phyloP scores from a whole-genome alignment of 2,113 vertebrate species.

The Xenotilapia leptura region DNA sequence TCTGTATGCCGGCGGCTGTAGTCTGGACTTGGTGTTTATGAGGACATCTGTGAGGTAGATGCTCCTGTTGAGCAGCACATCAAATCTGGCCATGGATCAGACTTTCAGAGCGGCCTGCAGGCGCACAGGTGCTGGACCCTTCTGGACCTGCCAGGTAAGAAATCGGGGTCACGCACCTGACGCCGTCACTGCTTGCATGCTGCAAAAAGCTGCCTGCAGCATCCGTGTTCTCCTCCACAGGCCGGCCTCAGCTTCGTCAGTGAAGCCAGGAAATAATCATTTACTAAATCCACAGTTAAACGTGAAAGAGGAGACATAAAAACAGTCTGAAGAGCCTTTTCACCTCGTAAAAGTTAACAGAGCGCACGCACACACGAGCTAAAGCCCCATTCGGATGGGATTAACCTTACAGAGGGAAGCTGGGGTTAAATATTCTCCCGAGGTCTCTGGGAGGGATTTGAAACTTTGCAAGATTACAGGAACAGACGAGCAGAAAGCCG shows the following conservation, averaged over 20 bases:
- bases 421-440: background rate
- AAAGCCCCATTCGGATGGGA: background rate
- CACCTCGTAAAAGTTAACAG: background rate
- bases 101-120: background rate
- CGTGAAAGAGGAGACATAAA: background rate
- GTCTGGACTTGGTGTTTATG: background rate
- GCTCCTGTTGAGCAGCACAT: background rate
- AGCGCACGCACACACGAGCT: background rate
- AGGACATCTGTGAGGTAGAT: background rate
- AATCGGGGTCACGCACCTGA: background rate
- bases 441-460: background rate
- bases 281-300: background rate
- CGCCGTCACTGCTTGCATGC: background rate
- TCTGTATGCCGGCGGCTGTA: background rate
- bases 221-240: background rate
- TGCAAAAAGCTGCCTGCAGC: background rate
- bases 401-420: background rate
- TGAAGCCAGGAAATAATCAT: background rate
- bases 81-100: background rate
- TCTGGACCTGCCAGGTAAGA: constrained; percentile 3
- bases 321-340: background rate
- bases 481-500: background rate
- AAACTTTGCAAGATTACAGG: background rate
- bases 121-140: constrained; percentile 20
- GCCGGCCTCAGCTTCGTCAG: background rate